Percentiles rank a stretch among this genome's conserved stretches.
These are phyloP conservation scores for Sylvietta virens DNA, from an alignment of 2,113 vertebrate species.

Conservation along the genomic window DNA sequence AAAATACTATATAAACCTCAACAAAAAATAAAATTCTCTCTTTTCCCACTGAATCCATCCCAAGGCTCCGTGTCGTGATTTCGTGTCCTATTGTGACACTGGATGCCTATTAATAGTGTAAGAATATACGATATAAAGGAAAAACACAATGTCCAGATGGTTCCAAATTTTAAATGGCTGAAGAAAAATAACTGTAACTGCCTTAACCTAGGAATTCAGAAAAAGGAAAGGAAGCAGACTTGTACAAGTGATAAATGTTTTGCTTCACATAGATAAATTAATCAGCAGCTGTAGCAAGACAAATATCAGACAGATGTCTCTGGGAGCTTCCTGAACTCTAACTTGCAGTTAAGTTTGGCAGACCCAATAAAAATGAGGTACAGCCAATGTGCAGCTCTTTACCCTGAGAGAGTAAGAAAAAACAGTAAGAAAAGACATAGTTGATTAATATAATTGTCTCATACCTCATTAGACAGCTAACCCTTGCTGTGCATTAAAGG, in stretches of 20 bases:
- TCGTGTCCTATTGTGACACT: too few species aligned
- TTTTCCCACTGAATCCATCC: too few species aligned
- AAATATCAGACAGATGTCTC: not conserved
- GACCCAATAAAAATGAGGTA: not conserved
- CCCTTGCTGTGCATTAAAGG: conserved; percentile 19
- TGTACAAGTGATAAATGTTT: not conserved
- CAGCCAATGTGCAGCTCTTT: not conserved
- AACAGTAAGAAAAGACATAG: not conserved
- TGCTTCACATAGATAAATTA: not conserved
- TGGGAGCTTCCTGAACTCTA: not conserved
- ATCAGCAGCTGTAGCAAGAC: not conserved
- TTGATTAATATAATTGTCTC: conserved; percentile 37
- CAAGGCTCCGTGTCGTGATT: too few species aligned
- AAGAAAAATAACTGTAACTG: not conserved
- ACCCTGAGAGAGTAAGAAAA: not conserved
- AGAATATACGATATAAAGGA: not conserved
- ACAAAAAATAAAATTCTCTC: too few species aligned
- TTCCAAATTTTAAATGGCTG: not conserved
- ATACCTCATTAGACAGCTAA: conserved; percentile 32
- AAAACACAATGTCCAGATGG: fast-evolving
- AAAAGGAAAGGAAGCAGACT: not conserved
- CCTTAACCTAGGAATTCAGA: not conserved
- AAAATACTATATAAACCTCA: too few species aligned
- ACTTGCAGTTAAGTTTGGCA: not conserved
- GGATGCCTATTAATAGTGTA: not conserved